Base-by-base conservation (phyloP, 1,140 invertebrate species). In the Anastatus disparis region DNA sequence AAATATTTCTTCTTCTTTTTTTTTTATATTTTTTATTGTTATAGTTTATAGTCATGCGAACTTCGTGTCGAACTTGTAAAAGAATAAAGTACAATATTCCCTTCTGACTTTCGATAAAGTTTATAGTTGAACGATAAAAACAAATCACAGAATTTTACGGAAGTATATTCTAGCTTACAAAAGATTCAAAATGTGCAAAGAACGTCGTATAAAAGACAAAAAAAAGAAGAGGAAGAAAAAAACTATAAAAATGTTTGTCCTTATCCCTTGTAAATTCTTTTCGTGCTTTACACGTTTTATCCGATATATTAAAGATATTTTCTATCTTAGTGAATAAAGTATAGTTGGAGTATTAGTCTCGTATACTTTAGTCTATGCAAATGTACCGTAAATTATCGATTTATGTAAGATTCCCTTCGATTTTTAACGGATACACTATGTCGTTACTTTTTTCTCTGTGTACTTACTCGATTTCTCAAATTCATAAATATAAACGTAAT, bases 331-430 rank as follows among this genome's bases (percentile, higher is more conserved):
- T 27, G n/a, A n/a, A n/a, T n/a, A n/a, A n/a, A n/a, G n/a, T n/a
- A n/a, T n/a, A n/a, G n/a, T n/a, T n/a, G n/a, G 17, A 35, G 17
- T 48, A 56, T 58, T 58, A 67, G 40, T 17, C 4, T 7, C 24
- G 4, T 20, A 63, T 38, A 20, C 3, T 7, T 10, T 9, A 3
- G 29, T 31, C 31, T 20, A 24, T 58, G 64, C 27, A 46, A 67
- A 58, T 58, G 27, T 46, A 56, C 29, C 26, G 52, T 65, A 65
- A 65, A 65, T 65, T 65, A 24, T n/a, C 15, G 12, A 26, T 61
- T 61, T 42, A 61, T 46, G 61, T n/a, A n/a, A 64, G 31, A 13
- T 29, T 42, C 50, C 20, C n/a, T n/a, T 13, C 35, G 38, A 13
- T 53, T 35, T 52, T 38, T 26, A 7, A 24, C 8, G 48, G 46